Percentiles rank a stretch among this genome's conserved stretches.
These are phyloP conservation scores for Drosophila recens DNA, from an alignment of 2,888 invertebrate species.

Conservation along the genomic window DNA sequence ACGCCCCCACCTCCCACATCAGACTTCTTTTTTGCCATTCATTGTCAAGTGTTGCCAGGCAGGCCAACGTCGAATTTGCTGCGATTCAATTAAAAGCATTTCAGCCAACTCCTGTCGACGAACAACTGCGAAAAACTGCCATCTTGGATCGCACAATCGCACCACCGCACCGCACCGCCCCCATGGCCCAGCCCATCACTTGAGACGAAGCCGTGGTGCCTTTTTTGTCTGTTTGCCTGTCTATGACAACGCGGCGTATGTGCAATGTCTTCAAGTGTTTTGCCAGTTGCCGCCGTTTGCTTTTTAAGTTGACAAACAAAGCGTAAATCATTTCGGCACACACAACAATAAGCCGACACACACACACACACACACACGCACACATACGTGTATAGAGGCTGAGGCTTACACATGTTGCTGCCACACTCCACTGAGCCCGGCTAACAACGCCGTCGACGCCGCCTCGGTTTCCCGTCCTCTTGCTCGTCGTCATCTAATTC, in stretches of 20 bases:
- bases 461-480: conserved; percentile 10
- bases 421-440: conserved; percentile 55
- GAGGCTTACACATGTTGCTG: conserved; percentile 73
- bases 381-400: conserved; percentile 36
- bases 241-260: conserved; percentile 75
- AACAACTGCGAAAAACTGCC: conserved; percentile 22
- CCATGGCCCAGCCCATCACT: neutral
- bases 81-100: conserved; percentile 77
- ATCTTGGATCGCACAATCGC: neutral
- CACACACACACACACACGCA: conserved; percentile 17
- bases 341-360: conserved; percentile 64
- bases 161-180: neutral
- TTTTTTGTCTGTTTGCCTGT: conserved; percentile 48
- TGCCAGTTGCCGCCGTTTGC: conserved; percentile 64
- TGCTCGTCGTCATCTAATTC: conserved; percentile 3
- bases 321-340: conserved; percentile 80
- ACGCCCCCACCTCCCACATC: neutral
- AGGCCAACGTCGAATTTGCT: conserved; percentile 51
- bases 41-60: conserved; percentile 76
- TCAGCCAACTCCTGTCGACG: conserved; percentile 29
- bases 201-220: conserved; percentile 36
- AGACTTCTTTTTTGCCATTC: conserved; percentile 49
- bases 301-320: conserved; percentile 81
- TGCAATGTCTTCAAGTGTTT: conserved; percentile 62
- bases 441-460: conserved; percentile 32